Evolutionary conservation across 2,888 invertebrate genomes (phyloP), one percentile per base, ranked within the genome.

Genomic region (Lepidochitona cinerea): DNA sequence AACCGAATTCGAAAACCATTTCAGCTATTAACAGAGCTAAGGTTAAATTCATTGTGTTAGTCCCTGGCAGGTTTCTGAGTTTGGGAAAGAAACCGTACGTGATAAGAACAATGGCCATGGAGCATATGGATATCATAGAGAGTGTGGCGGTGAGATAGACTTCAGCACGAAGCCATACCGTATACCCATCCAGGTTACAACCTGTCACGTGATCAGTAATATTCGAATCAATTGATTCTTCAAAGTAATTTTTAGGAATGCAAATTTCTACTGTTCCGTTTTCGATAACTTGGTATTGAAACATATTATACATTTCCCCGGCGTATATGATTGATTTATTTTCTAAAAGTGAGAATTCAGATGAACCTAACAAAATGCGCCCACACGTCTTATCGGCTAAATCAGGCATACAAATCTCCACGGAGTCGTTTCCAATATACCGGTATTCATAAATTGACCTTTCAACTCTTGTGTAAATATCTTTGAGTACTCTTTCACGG

Each of bases 41-140:
- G 0, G 89, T 89, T 33, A 91, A 74, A 75, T 89, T 90, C 79
- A 91, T 86, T 0, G 88, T 86, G 75, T 89, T 90, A 18, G 88
- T 81, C 1, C 91, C 91, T 0, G 91, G 90, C 4, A 91, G 78
- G 72, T 90, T 91, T 9, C 90, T 76, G 32, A 91, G 76, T 70
- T 82, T 81, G 9, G 80, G 75, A 77, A 91, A 90, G 6, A 88
- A 66, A 4, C 72, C 49, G 72, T 91, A 91, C 0, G 90, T 90
- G 0, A 89, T 54, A 18, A 91, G 72, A 0, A 90, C 89, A 1
- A 84, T 65, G 2, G 84, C 68, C 74, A 90, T 80, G 1, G 88
- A 87, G 23, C 83, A 69, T 1, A 89, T 78, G 29, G 90, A 90
- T 0, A 90, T 68, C 0, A 84, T 76, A 0, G 86, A 86, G 1